Conservation (phyloP, 2,888 invertebrate genomes). For the Heteromurus nitidus region DNA sequence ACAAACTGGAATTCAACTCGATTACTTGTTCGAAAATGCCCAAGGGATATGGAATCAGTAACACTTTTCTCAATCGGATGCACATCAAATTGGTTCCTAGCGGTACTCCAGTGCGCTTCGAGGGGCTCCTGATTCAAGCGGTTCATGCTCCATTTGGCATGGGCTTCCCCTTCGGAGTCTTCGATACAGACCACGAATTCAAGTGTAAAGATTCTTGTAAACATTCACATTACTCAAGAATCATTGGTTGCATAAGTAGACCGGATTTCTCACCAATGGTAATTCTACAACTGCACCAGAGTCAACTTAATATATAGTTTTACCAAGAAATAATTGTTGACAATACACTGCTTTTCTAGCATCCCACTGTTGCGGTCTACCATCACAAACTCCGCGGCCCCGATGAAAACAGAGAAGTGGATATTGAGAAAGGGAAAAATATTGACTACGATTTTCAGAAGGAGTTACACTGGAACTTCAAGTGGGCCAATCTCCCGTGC, state of each 20-base stretch:
- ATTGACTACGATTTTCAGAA: conserved; percentile 25
- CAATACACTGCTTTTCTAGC: conserved; percentile 4
- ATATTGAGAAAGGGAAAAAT: neutral
- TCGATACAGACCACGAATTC: conserved; percentile 56
- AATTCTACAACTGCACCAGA: neutral
- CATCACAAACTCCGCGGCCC: conserved; percentile 22
- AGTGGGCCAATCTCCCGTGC: conserved; percentile 45
- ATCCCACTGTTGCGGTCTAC: conserved; percentile 51
- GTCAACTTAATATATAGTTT: neutral
- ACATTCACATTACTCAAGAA: conserved; percentile 5
- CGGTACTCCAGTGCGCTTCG: neutral
- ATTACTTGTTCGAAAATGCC: conserved; percentile 33
- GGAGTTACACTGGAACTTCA: conserved; percentile 60
- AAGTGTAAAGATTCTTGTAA: conserved; percentile 52
- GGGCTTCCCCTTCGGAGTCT: conserved; percentile 67
- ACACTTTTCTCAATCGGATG: conserved; percentile 24
- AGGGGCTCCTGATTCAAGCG: conserved; percentile 60
- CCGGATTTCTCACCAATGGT: conserved; percentile 58
- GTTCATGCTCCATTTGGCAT: conserved; percentile 63
- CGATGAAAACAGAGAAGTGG: neutral
- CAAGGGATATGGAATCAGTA: conserved; percentile 3
- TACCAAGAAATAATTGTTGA: neutral
- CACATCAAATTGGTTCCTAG: conserved; percentile 41
- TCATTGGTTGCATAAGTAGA: conserved; percentile 50
- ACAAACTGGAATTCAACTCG: conserved; percentile 24